Evolutionary conservation across 2,888 invertebrate species (phyloP).

Genomic region (Sesia apiformis): DNA sequence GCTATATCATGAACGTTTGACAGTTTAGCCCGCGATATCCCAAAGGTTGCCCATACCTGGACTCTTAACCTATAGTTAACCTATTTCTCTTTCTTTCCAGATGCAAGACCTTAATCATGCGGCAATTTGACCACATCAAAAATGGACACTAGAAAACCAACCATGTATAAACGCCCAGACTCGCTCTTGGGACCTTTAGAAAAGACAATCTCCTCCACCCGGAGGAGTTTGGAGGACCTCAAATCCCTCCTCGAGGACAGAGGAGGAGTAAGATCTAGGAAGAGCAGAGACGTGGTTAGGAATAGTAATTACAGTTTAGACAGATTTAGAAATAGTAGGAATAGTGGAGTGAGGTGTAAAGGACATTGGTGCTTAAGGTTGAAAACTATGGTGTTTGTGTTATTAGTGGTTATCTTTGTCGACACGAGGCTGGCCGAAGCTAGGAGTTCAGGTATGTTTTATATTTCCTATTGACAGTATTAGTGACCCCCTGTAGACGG

Average conservation of each 20-base stretch:
- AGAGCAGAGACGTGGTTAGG: constrained; percentile 11
- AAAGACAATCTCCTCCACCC: constrained; percentile 43
- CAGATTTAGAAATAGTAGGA: constrained; percentile 28
- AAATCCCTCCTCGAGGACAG: constrained; percentile 64
- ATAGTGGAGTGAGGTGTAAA: constrained; percentile 32
- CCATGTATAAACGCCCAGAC: constrained; percentile 24
- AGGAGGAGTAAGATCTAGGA: constrained; percentile 28
- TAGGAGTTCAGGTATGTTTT: constrained; percentile 60
- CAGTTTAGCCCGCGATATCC: too few species aligned
- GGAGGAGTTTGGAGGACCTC: constrained; percentile 52
- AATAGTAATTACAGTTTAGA: constrained; percentile 37
- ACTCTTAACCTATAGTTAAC: too few species aligned
- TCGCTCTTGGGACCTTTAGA: constrained; percentile 31
- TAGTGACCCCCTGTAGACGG: too few species aligned
- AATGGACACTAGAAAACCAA: constrained; percentile 17
- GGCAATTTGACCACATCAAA: constrained; percentile 43
- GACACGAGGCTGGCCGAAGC: constrained; percentile 44
- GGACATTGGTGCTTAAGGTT: constrained; percentile 53
- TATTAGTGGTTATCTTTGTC: constrained; percentile 47
- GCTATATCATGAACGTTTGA: too few species aligned
- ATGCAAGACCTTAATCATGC: constrained; percentile 52
- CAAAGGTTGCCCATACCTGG: too few species aligned
- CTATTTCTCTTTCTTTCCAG: constrained; percentile 42
- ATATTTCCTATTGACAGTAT: background rate
- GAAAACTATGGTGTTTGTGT: constrained; percentile 54